Evolutionary conservation across 2,888 invertebrate genomes (phyloP).

Genomic region (Nematopogon swammerdamellus): DNA sequence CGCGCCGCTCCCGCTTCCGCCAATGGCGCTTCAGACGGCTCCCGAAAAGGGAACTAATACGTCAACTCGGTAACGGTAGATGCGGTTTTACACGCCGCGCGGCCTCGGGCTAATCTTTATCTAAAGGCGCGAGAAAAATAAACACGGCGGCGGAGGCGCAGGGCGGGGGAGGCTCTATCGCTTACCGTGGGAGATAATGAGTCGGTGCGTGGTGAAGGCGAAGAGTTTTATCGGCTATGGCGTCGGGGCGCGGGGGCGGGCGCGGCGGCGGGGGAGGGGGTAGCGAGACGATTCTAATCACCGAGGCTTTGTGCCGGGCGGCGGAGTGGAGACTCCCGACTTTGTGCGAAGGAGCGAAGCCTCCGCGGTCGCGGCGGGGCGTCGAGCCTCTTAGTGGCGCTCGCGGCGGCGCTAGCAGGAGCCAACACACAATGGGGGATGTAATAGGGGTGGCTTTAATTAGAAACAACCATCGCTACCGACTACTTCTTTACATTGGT

Average conservation of each 20-base stretch:
- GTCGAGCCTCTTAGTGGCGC: neutral
- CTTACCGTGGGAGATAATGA: conserved; percentile 39
- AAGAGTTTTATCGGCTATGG: conserved; percentile 38
- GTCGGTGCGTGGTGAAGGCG: conserved; percentile 29
- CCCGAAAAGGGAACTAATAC: conserved; percentile 1
- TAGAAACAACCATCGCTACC: no score
- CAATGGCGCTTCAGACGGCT: conserved; percentile 30
- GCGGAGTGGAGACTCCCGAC: no score
- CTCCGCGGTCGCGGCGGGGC: neutral
- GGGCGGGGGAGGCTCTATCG: conserved; percentile 14
- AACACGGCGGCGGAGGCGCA: conserved; percentile 52
- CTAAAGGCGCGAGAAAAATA: conserved; percentile 42
- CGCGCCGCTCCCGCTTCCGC: conserved; percentile 29
- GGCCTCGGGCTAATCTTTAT: conserved; percentile 51
- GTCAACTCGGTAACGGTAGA: conserved; percentile 1
- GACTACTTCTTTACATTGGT: no score
- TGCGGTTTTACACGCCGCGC: conserved; percentile 5
- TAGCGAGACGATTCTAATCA: conserved; percentile 5
- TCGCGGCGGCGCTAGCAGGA: neutral
- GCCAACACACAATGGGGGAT: conserved; percentile 2
- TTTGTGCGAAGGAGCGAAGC: no score
- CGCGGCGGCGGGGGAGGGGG: neutral
- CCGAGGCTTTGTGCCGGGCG: conserved; percentile 1
- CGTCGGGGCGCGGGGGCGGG: conserved; percentile 25
- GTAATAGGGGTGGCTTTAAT: conserved; percentile 2